Evolutionary conservation across 2,113 vertebrate species (phyloP).

Genomic region (Phycodurus eques): DNA sequence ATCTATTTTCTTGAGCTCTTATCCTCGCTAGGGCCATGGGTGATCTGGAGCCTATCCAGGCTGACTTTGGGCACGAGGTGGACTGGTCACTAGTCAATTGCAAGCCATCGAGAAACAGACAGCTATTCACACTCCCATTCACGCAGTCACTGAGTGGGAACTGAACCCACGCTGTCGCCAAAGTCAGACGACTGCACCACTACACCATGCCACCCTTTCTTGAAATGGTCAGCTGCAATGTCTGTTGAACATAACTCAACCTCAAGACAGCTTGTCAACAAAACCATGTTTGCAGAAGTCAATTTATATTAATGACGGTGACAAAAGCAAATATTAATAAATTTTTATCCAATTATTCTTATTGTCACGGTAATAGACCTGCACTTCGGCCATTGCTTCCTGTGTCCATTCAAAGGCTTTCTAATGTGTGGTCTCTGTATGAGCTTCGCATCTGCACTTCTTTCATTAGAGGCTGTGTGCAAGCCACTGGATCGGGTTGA

Average conservation of each 20-base stretch:
- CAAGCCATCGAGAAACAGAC: too few relatives aligned
- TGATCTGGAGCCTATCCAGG: too few relatives aligned
- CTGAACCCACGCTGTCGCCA: background rate
- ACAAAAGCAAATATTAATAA: background rate
- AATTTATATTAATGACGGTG: background rate
- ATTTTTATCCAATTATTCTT: background rate
- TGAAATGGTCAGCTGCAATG: background rate
- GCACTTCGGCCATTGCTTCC: slow-evolving; percentile 32
- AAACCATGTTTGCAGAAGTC: background rate
- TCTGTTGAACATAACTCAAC: background rate
- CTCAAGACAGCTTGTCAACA: background rate
- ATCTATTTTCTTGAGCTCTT: too few relatives aligned
- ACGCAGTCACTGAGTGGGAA: background rate
- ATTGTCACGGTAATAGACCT: slow-evolving; percentile 31
- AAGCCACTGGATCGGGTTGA: slow-evolving; percentile 50
- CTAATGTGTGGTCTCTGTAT: slow-evolving; percentile 42
- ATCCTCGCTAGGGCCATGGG: too few relatives aligned
- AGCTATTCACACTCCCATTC: too few relatives aligned
- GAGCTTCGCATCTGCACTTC: slow-evolving; percentile 51
- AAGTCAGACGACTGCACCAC: background rate
- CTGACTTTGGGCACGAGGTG: too few relatives aligned
- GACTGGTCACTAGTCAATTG: too few relatives aligned
- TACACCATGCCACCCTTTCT: background rate
- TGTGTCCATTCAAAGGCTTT: slow-evolving; percentile 37
- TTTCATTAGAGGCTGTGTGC: slow-evolving; percentile 47